phyloP scores from a whole-genome alignment of 2,797 vertebrate genomes.

The Carcharodon carcharias region DNA sequence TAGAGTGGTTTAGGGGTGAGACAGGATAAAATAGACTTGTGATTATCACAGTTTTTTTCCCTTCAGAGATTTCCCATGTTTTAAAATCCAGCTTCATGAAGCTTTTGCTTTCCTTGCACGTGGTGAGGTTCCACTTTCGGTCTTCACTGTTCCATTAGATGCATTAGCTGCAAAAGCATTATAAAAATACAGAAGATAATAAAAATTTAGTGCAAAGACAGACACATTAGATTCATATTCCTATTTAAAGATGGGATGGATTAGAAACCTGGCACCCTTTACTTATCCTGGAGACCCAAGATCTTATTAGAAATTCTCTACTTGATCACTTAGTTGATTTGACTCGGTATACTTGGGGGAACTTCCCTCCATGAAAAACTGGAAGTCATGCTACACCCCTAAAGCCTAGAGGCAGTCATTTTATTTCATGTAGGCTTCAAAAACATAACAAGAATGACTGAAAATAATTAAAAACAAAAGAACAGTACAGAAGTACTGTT shows the following conservation, averaged over 20 bases:
- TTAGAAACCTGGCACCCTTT: background rate
- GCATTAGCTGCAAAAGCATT: slow-evolving; percentile 53
- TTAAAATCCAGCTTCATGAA: slow-evolving; percentile 51
- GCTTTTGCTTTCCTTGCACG: slow-evolving; percentile 69
- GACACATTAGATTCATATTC: background rate
- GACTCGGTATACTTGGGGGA: background rate
- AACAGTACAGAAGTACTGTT: background rate
- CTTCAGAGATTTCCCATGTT: slow-evolving; percentile 42
- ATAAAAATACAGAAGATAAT: background rate
- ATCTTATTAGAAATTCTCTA: background rate
- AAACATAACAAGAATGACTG: background rate
- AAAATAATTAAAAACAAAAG: background rate
- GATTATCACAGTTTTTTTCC: slow-evolving; percentile 43
- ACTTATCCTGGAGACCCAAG: background rate
- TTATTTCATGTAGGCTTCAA: background rate
- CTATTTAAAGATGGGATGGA: background rate
- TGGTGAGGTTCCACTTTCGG: slow-evolving; percentile 63
- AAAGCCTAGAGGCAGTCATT: background rate
- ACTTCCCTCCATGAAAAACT: background rate
- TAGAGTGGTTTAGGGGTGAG: slow-evolving; percentile 49
- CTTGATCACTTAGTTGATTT: background rate
- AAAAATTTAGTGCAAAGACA: background rate
- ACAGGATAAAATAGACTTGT: slow-evolving; percentile 43
- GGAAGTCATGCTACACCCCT: background rate
- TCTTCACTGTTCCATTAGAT: slow-evolving; percentile 66